Evolutionary conservation across 2,113 vertebrate species (phyloP).

Genomic region (Onychostruthus taczanowskii): DNA sequence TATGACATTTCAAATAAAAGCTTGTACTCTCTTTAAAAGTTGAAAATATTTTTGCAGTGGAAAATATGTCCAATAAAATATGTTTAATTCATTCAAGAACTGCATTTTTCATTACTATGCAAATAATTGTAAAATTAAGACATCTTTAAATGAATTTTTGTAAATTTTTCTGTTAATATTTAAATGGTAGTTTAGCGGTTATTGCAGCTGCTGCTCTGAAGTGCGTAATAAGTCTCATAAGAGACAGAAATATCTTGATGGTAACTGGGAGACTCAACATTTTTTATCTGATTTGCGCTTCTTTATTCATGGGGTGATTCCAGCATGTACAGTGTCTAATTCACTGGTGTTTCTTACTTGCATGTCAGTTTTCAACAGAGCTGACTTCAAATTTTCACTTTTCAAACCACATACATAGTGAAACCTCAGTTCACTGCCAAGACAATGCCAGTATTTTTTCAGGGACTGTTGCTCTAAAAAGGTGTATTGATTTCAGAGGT

Average conservation of each 20-base stretch:
- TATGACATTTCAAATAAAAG: background rate
- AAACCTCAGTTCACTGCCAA: slow-evolving; percentile 5
- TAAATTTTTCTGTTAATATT: background rate
- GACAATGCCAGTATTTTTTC: background rate
- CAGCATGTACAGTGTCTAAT: background rate
- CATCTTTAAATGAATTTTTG: background rate
- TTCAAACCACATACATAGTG: background rate
- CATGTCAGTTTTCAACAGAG: slow-evolving; percentile 20
- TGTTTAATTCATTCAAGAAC: background rate
- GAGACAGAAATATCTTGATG: background rate
- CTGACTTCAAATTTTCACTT: background rate
- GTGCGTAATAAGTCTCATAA: background rate
- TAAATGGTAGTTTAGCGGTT: background rate
- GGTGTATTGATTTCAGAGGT: slow-evolving; percentile 66
- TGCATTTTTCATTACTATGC: background rate
- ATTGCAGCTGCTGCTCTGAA: background rate
- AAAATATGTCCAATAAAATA: background rate
- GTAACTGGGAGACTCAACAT: background rate
- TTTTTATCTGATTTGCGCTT: background rate
- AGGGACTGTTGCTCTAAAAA: slow-evolving; percentile 44
- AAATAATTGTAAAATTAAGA: background rate
- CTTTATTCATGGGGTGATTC: background rate
- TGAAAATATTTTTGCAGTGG: background rate
- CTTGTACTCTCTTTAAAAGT: background rate
- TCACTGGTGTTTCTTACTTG: background rate